These are phyloP conservation scores for Tinea trinotella DNA, from an alignment of 2,888 invertebrate genomes.

Conservation along the genomic window DNA sequence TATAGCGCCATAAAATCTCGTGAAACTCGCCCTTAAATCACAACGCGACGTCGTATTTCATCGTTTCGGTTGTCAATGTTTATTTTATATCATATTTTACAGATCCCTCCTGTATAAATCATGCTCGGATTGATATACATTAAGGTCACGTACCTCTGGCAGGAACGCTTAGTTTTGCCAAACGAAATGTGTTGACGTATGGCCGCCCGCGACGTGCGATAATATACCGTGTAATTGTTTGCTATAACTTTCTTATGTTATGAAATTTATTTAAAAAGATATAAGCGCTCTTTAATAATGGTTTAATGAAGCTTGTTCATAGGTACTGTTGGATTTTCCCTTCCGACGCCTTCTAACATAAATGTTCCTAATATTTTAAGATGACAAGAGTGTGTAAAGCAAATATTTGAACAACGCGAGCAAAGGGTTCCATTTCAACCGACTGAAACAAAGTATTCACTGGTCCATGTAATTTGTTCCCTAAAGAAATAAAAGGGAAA, in stretches of 20 bases:
- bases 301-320: neutral
- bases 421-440: constrained; percentile 17
- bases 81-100: constrained; percentile 73
- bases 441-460: constrained; percentile 14
- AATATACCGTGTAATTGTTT: constrained; percentile 30
- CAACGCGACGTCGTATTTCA: constrained; percentile 67
- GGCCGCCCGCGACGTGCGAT: constrained; percentile 26
- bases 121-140: constrained; percentile 66
- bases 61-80: constrained; percentile 72
- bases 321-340: constrained; percentile 1
- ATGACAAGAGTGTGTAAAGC: constrained; percentile 12
- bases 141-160: constrained; percentile 69
- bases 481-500: constrained; percentile 13
- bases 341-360: constrained; percentile 3
- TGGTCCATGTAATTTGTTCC: constrained; percentile 14
- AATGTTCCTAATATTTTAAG: constrained; percentile 10
- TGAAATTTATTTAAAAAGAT: neutral
- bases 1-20: constrained; percentile 70
- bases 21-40: constrained; percentile 71
- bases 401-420: constrained; percentile 17
- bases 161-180: constrained; percentile 56
- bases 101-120: constrained; percentile 67
- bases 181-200: constrained; percentile 42
- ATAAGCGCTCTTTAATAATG: neutral
- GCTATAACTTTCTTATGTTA: constrained; percentile 17